Evolutionary conservation across 2,888 invertebrate genomes (phyloP).

Genomic region (Lycaena phlaeas): DNA sequence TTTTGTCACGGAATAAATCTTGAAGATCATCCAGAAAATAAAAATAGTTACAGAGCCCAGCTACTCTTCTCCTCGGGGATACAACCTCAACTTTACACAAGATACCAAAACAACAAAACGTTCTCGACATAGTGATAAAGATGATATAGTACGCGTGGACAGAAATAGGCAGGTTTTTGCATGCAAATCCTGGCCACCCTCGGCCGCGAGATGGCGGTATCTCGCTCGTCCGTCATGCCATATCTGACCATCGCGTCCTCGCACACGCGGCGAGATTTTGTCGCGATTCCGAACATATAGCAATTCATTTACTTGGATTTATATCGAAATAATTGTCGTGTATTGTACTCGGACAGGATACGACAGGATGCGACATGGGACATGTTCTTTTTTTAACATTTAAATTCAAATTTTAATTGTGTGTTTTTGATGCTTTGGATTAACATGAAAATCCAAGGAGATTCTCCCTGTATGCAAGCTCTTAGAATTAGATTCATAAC

Average conservation of each 20-base stretch:
- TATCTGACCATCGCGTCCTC: slow-evolving; percentile 45
- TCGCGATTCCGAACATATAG: slow-evolving; percentile 17
- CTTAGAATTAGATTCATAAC: too few relatives aligned
- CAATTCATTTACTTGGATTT: slow-evolving; percentile 19
- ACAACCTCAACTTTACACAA: too few relatives aligned
- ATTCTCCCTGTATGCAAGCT: too few relatives aligned
- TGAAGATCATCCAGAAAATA: too few relatives aligned
- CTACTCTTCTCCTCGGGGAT: too few relatives aligned
- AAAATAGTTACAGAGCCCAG: too few relatives aligned
- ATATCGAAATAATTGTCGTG: slow-evolving; percentile 20
- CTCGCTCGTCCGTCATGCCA: slow-evolving; percentile 45
- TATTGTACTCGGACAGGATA: slow-evolving; percentile 9
- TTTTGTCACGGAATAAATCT: too few relatives aligned
- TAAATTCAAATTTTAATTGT: neutral
- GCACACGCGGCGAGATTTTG: slow-evolving; percentile 22
- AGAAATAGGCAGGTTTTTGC: slow-evolving; percentile 2
- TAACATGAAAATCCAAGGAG: too few relatives aligned
- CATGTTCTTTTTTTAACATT: slow-evolving; percentile 11
- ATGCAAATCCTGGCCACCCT: slow-evolving; percentile 18
- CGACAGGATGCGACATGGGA: too few relatives aligned
- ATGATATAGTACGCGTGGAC: neutral
- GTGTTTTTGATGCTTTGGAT: too few relatives aligned
- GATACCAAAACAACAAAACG: too few relatives aligned
- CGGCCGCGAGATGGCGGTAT: slow-evolving; percentile 15
- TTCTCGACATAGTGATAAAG: too few relatives aligned